Conservation (phyloP, 1,140 invertebrate genomes). For the Plectrocnemia conspersa region DNA sequence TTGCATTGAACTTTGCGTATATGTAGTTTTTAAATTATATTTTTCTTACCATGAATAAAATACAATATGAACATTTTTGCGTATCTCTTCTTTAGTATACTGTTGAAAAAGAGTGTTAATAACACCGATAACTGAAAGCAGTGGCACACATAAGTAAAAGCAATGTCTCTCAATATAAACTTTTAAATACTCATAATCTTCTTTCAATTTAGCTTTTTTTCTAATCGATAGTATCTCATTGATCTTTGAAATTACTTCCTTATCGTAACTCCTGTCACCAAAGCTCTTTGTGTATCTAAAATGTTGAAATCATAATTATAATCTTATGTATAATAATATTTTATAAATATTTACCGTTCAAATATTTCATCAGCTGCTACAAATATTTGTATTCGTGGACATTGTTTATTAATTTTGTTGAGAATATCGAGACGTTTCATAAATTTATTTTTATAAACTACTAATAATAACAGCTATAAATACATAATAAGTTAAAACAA, state of each 20-base stretch:
- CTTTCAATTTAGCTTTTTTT: background rate
- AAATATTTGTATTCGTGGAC: background rate
- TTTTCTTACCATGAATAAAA: slow-evolving; percentile 15
- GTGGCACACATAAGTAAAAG: background rate
- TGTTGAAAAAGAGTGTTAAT: background rate
- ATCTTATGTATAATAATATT: background rate
- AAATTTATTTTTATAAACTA: slow-evolving; percentile 9
- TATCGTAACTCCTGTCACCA: background rate
- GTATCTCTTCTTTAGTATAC: slow-evolving; percentile 7
- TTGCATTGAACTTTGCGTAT: no score
- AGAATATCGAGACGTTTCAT: background rate
- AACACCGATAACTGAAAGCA: background rate
- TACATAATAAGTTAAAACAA: background rate
- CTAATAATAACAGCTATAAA: slow-evolving; percentile 12
- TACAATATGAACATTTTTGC: slow-evolving; percentile 2
- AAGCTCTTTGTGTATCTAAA: background rate
- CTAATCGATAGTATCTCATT: no score
- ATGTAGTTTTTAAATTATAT: no score
- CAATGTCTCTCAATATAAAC: slow-evolving; percentile 1
- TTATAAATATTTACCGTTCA: background rate
- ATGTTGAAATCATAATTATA: background rate
- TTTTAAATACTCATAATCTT: no score
- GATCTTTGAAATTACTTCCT: no score
- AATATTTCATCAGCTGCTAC: background rate
- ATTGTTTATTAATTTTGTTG: slow-evolving; percentile 3